Conservation (phyloP, 2,797 vertebrate genomes). For the Lacerta viridis region DNA sequence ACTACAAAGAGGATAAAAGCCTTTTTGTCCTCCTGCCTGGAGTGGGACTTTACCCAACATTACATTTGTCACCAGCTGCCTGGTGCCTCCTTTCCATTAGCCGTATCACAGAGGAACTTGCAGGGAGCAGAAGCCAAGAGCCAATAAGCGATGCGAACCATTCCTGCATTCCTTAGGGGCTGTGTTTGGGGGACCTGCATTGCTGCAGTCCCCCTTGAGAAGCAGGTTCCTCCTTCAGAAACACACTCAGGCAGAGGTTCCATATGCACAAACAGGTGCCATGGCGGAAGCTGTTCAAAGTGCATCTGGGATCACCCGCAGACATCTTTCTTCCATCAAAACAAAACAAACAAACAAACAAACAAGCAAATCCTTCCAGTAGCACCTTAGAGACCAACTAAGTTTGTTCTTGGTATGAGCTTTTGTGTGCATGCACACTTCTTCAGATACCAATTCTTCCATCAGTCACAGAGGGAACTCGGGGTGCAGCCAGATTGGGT, state of each 20-base stretch:
- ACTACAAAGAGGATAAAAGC: conserved; percentile 22
- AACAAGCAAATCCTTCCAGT: no score
- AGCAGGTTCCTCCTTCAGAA: not conserved
- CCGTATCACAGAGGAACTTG: conserved; percentile 16
- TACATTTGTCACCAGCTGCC: conserved; percentile 19
- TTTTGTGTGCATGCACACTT: no score
- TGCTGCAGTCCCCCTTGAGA: accelerated
- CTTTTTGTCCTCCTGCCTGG: conserved; percentile 32
- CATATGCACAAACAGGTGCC: no score
- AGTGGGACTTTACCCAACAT: conserved; percentile 13
- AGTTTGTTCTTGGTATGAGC: no score
- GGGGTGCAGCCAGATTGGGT: no score
- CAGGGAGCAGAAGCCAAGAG: not conserved
- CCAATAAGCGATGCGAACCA: not conserved
- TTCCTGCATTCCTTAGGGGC: not conserved
- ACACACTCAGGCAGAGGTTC: not conserved
- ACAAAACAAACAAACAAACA: no score
- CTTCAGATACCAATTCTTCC: not conserved
- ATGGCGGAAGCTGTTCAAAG: not conserved
- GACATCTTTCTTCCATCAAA: not conserved
- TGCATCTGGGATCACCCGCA: not conserved
- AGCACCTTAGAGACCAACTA: no score
- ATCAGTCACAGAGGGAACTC: not conserved
- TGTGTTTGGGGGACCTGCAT: not conserved
- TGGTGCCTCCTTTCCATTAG: not conserved